Evolutionary conservation across 92 coral and sea anemone genomes (phyloP).

Genomic region (Zoanthus sociatus): DNA sequence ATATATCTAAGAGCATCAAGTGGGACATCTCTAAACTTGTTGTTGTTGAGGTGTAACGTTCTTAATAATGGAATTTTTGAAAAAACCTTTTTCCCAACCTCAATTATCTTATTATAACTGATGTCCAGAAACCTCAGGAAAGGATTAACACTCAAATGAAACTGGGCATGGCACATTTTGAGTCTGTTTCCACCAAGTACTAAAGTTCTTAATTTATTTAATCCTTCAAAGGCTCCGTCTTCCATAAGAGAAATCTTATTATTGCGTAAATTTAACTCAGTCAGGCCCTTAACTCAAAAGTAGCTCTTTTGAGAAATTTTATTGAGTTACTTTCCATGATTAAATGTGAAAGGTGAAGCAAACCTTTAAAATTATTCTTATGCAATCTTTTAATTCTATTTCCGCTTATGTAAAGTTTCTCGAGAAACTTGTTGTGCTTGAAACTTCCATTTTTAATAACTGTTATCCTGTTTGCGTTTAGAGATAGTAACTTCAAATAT

Average conservation of each 20-base stretch:
- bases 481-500: slow-evolving; percentile 17
- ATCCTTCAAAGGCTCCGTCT: slow-evolving; percentile 72
- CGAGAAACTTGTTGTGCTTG: slow-evolving; percentile 24
- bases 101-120: slow-evolving; percentile 59
- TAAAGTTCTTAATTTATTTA: slow-evolving; percentile 57
- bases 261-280: slow-evolving; percentile 43
- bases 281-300: slow-evolving; percentile 45
- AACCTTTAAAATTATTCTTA: slow-evolving; percentile 22
- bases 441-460: slow-evolving; percentile 11
- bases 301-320: slow-evolving; percentile 26
- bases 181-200: slow-evolving; percentile 37
- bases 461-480: slow-evolving; percentile 17
- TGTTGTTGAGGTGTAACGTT: no score
- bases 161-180: not conserved
- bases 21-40: no score
- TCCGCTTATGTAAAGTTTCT: slow-evolving; percentile 4
- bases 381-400: slow-evolving; percentile 24
- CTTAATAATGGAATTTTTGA: slow-evolving; percentile 49
- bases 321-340: slow-evolving; percentile 12
- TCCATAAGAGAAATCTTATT: slow-evolving; percentile 57
- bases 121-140: slow-evolving; percentile 27
- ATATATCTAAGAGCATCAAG: no score
- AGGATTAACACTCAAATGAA: not conserved
- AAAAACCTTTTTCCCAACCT: slow-evolving; percentile 49
- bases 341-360: slow-evolving; percentile 8